Base-by-base conservation (phyloP, 2,888 invertebrate species). In the Schrankia costaestrigalis region DNA sequence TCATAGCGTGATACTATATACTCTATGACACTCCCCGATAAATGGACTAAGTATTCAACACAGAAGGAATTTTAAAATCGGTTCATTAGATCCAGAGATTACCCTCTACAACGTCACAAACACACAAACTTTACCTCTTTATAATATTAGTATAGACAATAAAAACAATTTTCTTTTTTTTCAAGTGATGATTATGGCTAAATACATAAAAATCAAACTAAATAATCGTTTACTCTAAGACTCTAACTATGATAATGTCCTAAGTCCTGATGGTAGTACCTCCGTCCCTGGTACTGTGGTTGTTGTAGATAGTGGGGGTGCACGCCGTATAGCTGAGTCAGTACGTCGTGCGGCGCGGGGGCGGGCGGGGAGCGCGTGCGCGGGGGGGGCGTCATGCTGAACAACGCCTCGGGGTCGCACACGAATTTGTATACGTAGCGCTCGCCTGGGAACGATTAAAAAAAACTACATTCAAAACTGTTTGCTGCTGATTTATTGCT, bases 341-440 rank as follows among this genome's bases (percentile, higher is more conserved):
- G 71, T 33, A 78, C 79, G 60, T 78, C 78, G 53, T 73, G 78
- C 12, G 70, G 66, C 10, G 63, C 34, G 29, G 53, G 45, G 31
- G 58, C 31, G 29, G 53, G 36, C 1, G 56, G 56, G 1, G 62
- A 38, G 34, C 61, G 56, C 25, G 72, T 46, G 26, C 60, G 53
- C 0, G 66, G 46, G 0, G 70, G 51, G 0, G 76, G 92, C 5
- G 94, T 93, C 94, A 95, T 94, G 63, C 93, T 95, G 85, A 96
- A 95, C 2, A 96, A 81, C 0, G 95, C 95, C 48, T 96, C 95
- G 0, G 97, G 97, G 77, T 97, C 97, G 78, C 97, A 98, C 1
- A 98, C 97, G 74, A 98, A 98, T 72, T 97, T 96, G 89, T 98
- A 98, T 7, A 98, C 97, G 84, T 98, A 98, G 61, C 97, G 91